Percentiles rank a stretch among this genome's conserved stretches.
These are phyloP conservation scores for Lasiommata megera DNA, from an alignment of 2,888 invertebrate species.

Conservation along the genomic window DNA sequence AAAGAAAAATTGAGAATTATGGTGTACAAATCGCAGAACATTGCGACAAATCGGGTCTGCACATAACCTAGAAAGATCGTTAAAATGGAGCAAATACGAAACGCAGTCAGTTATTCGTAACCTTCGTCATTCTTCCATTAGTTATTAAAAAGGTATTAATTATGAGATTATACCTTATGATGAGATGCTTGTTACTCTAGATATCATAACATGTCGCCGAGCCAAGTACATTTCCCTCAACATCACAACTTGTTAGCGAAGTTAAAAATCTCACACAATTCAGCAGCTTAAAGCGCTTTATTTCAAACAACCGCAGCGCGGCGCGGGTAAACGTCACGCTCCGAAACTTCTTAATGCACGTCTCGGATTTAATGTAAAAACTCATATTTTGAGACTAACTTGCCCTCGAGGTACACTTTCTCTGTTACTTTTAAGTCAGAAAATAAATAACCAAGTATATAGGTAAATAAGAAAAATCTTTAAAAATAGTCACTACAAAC, in stretches of 20 bases:
- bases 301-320: slow-evolving; percentile 20
- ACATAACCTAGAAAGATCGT: too few relatives aligned
- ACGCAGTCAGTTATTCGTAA: too few relatives aligned
- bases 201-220: background rate
- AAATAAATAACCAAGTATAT: too few relatives aligned
- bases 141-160: too few relatives aligned
- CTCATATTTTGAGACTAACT: slow-evolving; percentile 12
- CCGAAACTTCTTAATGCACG: slow-evolving; percentile 30
- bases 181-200: background rate
- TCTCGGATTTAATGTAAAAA: slow-evolving; percentile 28
- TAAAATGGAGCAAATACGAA: too few relatives aligned
- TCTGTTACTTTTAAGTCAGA: background rate
- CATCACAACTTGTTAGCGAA: slow-evolving; percentile 7
- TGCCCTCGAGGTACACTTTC: background rate
- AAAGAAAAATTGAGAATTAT: too few relatives aligned
- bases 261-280: slow-evolving; percentile 12
- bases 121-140: too few relatives aligned
- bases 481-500: too few relatives aligned
- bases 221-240: background rate
- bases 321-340: slow-evolving; percentile 15
- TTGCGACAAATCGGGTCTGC: too few relatives aligned
- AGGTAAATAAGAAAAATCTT: too few relatives aligned
- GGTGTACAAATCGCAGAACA: too few relatives aligned
- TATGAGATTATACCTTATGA: too few relatives aligned
- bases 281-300: slow-evolving; percentile 7